Conservation (phyloP, 1,140 invertebrate species). For the Pogonomyrmex californicus region DNA sequence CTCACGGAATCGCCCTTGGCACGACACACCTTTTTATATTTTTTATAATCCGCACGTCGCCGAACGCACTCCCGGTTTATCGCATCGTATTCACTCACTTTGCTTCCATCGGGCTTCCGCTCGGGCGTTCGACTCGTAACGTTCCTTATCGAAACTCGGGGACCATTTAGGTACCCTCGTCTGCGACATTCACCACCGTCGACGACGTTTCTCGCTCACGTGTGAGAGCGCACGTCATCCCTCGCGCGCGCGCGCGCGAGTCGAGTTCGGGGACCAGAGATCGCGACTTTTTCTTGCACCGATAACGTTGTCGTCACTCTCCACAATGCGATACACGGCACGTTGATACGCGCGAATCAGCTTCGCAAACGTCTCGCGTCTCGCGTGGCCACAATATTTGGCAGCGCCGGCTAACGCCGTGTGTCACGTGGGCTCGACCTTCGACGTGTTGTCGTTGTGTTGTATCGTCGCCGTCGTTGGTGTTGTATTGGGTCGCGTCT, state of each 20-base stretch:
- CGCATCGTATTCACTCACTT: conserved; percentile 62
- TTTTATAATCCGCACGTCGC: too few species aligned
- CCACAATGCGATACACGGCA: neutral
- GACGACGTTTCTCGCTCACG: conserved; percentile 8
- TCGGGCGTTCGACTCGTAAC: neutral
- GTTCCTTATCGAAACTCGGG: conserved; percentile 4
- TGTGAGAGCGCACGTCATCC: neutral
- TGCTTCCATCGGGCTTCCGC: conserved; percentile 59
- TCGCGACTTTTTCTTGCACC: neutral
- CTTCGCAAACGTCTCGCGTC: neutral
- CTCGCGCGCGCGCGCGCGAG: neutral
- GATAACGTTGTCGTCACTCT: conserved; percentile 4
- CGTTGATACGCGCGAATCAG: neutral
- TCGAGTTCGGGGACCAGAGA: neutral
- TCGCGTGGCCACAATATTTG: conserved; percentile 23
- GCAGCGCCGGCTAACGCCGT: neutral
- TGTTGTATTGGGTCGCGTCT: neutral
- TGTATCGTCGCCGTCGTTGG: neutral
- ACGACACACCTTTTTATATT: too few species aligned
- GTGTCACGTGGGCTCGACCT: conserved; percentile 41
- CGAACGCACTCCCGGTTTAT: neutral
- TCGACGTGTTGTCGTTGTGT: conserved; percentile 36
- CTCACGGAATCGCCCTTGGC: neutral
- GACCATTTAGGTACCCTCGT: conserved; percentile 1
- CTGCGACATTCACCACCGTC: neutral